Evolutionary conservation across 2,888 invertebrate genomes (phyloP), one percentile per base, ranked within the genome.

Genomic region (Chrysodeixis includens): DNA sequence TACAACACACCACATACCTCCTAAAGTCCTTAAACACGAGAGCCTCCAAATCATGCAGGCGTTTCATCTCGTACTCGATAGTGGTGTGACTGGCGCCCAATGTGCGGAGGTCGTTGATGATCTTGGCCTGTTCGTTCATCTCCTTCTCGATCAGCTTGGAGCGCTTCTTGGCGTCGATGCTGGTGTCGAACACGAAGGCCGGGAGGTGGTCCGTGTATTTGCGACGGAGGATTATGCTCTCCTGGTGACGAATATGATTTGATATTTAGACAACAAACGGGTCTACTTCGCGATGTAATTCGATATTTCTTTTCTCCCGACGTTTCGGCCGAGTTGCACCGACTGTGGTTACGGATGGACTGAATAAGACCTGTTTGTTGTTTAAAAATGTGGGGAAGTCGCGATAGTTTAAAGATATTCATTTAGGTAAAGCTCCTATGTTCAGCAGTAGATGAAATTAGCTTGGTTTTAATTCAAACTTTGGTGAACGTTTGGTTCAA

Each of bases 81-180:
- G 98, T 98, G 53, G 97, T 96, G 83, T 98, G 97, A 22, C 98
- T 98, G 32, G 99, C 99, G 0, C 99, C 99, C 52, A 98, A 93
- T 6, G 97, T 97, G 80, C 98, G 96, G 76, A 99, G 94, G 91
- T 99, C 99, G 88, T 98, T 98, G 71, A 99, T 99, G 62, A 99
- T 97, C 94, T 98, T 98, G 12, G 99, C 98, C 90, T 99, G 99
- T 89, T 99, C 99, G 86, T 98, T 98, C 98, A 99, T 99, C 93
- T 99, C 99, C 87, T 98, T 98, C 92, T 99, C 99, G 83, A 99
- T 98, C 71, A 99, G 96, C 86, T 98, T 97, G n/a, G 98, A 98
- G 16, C 99, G 96, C 86, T 97, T 97, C 86, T 97, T 97, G 14
- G 98, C 97, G 87, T 98, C 98, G 53, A 98, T 95, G 8, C 96